Evolutionary conservation across 2,797 vertebrate genomes (phyloP), one percentile per base, ranked within the genome.

Genomic region (Hypotaenidia philippensis): DNA sequence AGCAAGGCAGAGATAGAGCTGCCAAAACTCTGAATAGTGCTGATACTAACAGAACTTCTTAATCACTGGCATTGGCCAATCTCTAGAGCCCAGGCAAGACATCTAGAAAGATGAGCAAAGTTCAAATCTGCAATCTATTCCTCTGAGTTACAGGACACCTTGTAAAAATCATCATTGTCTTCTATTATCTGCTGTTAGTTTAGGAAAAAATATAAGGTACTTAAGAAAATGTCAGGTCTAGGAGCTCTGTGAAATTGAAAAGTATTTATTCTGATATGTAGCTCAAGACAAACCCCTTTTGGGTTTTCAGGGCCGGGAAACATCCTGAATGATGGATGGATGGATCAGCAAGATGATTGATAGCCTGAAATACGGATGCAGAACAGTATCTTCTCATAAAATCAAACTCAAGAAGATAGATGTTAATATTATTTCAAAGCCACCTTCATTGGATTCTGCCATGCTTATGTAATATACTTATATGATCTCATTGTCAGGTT

Each of bases 21-120:
- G 96, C 74, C 70, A 87, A 82, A 93, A 80, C 56, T 83, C 61
- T 79, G 83, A 84, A 76, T 57, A 88, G 52, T 84, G 95, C 91
- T 95, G 95, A 88, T 96, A 79, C 63, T 41, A 76, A 90, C 66
- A 87, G 80, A 87, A 90, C 66, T 90, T 78, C 65, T 94, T 90
- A 83, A 93, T 92, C 80, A 76, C 16, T 77, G 70, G 53, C 95
- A 74, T 13, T 87, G 64, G 60, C 29, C 56, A 74, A 60, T 91
- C 87, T 94, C 89, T 79, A 55, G 83, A 84, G 95, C 52, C 66
- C 75, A 53, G 85, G 32, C 66, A 80, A 89, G 64, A 77, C 49
- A 61, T 57, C 77, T 70, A 84, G 80, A 77, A 93, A 94, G 70
- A 94, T 0, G 1, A 94, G 25, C 55, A 84, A 90, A 94, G 87